These are phyloP conservation scores for Beris chalybata DNA, from an alignment of 2,888 invertebrate genomes.

Conservation along the genomic window DNA sequence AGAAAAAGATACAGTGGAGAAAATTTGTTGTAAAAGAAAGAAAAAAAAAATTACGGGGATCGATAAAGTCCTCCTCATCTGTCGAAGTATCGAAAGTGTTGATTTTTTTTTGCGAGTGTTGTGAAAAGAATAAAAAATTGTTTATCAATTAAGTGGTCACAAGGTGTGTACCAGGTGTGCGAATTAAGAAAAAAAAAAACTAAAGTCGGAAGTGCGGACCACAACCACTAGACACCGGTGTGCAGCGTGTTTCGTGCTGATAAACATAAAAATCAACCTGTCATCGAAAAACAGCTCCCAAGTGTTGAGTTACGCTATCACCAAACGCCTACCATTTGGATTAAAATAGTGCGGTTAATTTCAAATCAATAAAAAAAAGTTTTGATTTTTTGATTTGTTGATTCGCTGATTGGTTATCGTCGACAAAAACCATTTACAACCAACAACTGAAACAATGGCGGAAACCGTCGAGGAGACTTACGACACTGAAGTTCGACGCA, in stretches of 20 bases:
- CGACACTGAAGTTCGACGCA: constrained; percentile 52
- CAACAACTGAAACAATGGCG: constrained; percentile 30
- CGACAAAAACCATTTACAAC: constrained; percentile 13
- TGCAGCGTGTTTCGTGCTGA: constrained; percentile 4
- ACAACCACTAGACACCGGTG: constrained; percentile 28
- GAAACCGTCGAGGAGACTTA: constrained; percentile 54
- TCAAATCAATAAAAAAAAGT: too few species aligned
- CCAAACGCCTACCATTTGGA: too few species aligned
- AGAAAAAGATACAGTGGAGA: constrained; percentile 12
- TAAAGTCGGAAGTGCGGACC: constrained; percentile 23
- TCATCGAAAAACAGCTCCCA: constrained; percentile 20
- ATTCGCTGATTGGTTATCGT: constrained; percentile 9
- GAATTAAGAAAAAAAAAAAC: constrained; percentile 14
- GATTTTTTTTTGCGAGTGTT: constrained; percentile 19
- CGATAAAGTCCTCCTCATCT: constrained; percentile 4
- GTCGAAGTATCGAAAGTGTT: constrained; percentile 9
- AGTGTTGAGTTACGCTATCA: constrained; percentile 12
- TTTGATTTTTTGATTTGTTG: too few species aligned
- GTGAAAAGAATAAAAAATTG: constrained; percentile 26
- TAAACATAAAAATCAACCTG: constrained; percentile 25
- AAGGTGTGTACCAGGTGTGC: constrained; percentile 28
- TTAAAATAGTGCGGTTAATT: too few species aligned
- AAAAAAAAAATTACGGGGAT: neutral
- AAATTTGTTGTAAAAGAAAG: constrained; percentile 4
- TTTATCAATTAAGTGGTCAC: constrained; percentile 14